phyloP scores from a whole-genome alignment of 2,888 invertebrate genomes.

The Bombylius discolor region DNA sequence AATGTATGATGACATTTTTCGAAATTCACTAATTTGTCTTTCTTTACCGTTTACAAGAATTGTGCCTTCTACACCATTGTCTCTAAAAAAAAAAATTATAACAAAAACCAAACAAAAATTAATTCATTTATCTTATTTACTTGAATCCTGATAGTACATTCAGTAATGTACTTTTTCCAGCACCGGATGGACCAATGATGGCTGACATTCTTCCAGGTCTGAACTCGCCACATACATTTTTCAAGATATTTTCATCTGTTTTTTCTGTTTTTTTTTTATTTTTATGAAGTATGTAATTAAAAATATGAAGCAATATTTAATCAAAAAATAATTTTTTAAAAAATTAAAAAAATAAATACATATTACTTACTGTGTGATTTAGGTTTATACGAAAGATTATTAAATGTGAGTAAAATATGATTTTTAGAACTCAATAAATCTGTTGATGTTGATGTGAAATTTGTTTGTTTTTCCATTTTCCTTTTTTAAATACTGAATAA shows the following conservation, averaged over 20 bases:
- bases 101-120: neutral
- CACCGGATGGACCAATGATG: slow-evolving; percentile 57
- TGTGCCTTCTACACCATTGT: slow-evolving; percentile 42
- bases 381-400: slow-evolving; percentile 1
- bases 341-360: neutral
- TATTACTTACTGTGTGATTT: neutral
- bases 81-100: neutral
- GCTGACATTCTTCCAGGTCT: slow-evolving; percentile 49
- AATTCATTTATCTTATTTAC: slow-evolving; percentile 29
- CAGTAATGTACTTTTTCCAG: slow-evolving; percentile 64
- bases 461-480: neutral
- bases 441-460: neutral
- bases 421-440: neutral
- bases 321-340: too few species aligned
- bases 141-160: slow-evolving; percentile 61
- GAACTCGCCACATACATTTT: slow-evolving; percentile 45
- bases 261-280: too few species aligned
- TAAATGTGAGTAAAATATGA: neutral
- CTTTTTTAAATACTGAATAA: neutral
- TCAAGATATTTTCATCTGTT: slow-evolving; percentile 34
- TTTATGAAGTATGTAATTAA: neutral
- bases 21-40: slow-evolving; percentile 50
- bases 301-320: too few species aligned
- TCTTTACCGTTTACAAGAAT: slow-evolving; percentile 55
- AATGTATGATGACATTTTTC: slow-evolving; percentile 56